Conservation (phyloP, 2,797 vertebrate species). For the Bucorvus abyssinicus region DNA sequence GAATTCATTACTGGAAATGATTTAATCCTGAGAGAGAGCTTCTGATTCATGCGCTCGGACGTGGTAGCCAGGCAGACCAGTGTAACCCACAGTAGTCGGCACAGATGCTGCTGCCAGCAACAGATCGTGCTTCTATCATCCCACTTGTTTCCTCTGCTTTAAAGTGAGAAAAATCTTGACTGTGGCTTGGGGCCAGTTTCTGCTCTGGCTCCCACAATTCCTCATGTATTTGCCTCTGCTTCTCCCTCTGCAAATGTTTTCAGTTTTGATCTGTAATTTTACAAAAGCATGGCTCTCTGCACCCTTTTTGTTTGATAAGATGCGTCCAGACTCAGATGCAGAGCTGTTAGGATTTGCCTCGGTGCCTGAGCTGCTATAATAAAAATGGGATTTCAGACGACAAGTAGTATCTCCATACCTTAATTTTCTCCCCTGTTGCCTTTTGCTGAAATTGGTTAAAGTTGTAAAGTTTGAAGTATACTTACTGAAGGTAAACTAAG, state of each 20-base stretch:
- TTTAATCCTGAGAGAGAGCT: background rate
- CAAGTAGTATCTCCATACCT: background rate
- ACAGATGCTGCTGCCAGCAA: conserved; percentile 10
- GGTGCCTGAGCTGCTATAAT: background rate
- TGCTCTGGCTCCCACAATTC: background rate
- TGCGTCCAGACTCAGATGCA: background rate
- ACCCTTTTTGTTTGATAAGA: background rate
- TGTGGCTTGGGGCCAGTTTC: conserved; percentile 4
- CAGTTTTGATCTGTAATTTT: background rate
- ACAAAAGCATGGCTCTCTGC: background rate
- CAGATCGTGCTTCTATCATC: background rate
- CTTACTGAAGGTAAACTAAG: background rate
- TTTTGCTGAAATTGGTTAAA: background rate
- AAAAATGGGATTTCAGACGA: background rate
- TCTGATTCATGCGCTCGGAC: conserved; percentile 7
- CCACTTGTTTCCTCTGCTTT: background rate
- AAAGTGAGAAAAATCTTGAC: background rate
- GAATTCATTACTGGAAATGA: conserved; percentile 5
- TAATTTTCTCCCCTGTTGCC: background rate
- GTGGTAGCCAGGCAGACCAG: background rate
- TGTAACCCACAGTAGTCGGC: background rate
- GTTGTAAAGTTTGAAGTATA: background rate
- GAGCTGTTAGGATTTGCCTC: background rate
- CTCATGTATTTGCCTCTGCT: background rate
- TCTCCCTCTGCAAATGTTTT: background rate